Conservation (phyloP, 2,113 vertebrate species). For the Nipponia nippon region DNA sequence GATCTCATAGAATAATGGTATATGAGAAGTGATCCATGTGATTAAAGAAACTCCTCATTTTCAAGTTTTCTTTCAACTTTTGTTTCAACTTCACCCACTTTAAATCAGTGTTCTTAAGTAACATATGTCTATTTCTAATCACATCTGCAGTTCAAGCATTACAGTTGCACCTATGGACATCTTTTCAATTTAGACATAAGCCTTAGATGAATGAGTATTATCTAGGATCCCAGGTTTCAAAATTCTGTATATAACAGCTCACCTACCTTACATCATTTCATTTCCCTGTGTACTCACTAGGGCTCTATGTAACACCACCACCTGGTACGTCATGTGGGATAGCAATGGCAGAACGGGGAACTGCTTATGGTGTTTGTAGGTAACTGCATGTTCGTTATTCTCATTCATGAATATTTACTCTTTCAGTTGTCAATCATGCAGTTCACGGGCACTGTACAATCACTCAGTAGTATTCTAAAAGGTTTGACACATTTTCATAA, state of each 20-base stretch:
- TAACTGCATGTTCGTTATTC: background rate
- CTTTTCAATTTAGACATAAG: background rate
- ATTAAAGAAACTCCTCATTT: background rate
- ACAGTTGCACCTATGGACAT: background rate
- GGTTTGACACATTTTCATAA: background rate
- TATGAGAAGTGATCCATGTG: background rate
- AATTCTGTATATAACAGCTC: background rate
- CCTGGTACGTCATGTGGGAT: fast-evolving
- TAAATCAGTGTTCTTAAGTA: background rate
- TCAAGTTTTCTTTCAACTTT: background rate
- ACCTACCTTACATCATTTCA: background rate
- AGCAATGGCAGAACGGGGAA: background rate
- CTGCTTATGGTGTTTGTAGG: background rate
- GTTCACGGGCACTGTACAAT: background rate
- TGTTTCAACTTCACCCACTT: background rate
- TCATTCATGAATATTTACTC: background rate
- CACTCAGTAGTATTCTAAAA: background rate
- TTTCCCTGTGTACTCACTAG: background rate
- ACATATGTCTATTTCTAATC: background rate
- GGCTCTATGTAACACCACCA: background rate
- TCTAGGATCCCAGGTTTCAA: background rate
- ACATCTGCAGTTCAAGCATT: background rate
- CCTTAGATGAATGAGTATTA: background rate
- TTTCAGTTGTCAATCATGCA: background rate
- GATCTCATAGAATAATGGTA: background rate